Conservation (phyloP, 2,888 invertebrate species). For the Aspidiotus rigidus region DNA sequence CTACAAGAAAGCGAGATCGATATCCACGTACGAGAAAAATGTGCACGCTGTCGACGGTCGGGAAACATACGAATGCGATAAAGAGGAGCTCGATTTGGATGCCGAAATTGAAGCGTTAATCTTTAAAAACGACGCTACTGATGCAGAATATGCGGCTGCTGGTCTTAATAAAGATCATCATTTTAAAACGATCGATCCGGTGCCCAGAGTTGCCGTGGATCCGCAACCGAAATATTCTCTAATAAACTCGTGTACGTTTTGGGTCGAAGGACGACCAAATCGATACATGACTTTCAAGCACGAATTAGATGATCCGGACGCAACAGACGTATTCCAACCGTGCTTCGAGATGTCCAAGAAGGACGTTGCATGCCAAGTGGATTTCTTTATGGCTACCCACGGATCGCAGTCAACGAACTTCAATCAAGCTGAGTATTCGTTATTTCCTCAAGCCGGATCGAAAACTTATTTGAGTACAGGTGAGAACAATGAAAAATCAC, state of each 20-base stretch:
- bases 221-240: background rate
- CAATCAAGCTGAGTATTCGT: no score
- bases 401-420: no score
- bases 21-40: background rate
- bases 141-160: background rate
- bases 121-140: background rate
- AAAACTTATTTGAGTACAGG: no score
- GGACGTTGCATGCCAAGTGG: slow-evolving; percentile 18
- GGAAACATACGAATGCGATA: background rate
- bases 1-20: slow-evolving; percentile 5
- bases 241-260: background rate
- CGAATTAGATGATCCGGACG: slow-evolving; percentile 10
- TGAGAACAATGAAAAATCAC: no score
- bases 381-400: background rate
- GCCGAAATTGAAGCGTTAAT: background rate
- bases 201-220: slow-evolving; percentile 11
- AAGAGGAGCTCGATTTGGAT: background rate
- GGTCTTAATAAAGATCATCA: background rate
- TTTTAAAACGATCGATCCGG: slow-evolving; percentile 15
- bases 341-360: slow-evolving; percentile 10
- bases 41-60: background rate
- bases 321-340: slow-evolving; percentile 10
- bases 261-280: background rate
- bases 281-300: slow-evolving; percentile 10
- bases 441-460: no score